Conservation (phyloP, 2,888 invertebrate species). For the Dexiosoma caninum region DNA sequence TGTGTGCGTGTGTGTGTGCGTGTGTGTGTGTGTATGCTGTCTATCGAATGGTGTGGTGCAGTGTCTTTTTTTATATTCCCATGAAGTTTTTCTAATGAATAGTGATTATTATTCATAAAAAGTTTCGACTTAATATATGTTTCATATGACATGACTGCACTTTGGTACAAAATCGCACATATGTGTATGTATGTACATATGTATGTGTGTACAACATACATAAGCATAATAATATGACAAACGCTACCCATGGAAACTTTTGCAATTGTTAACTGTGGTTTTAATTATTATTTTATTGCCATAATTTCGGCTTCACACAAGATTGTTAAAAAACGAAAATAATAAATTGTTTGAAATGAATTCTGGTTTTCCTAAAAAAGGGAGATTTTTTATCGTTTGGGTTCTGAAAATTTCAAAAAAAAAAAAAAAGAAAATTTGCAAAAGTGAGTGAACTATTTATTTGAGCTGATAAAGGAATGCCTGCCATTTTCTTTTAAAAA, state of each 20-base stretch:
- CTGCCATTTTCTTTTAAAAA: no score
- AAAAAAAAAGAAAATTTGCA: no score
- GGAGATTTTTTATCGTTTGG: no score
- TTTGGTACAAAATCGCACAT: no score
- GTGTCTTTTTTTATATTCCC: constrained; percentile 39
- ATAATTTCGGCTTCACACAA: not conserved
- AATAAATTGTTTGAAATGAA: no score
- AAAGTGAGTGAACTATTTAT: no score
- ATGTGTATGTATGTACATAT: not conserved
- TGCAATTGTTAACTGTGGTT: constrained; percentile 18
- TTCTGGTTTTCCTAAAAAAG: no score
- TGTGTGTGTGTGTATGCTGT: not conserved
- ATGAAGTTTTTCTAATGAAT: constrained; percentile 53
- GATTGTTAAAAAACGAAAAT: no score
- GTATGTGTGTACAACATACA: not conserved
- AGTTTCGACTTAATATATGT: constrained; percentile 20
- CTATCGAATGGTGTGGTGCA: constrained; percentile 15
- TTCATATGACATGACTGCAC: constrained; percentile 25
- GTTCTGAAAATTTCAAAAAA: no score
- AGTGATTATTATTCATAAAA: constrained; percentile 56
- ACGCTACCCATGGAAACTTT: constrained; percentile 25
- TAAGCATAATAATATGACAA: constrained; percentile 12
- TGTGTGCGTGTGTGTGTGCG: constrained; percentile 14
- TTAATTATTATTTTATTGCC: constrained; percentile 29
- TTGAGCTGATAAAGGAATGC: no score